A percentile compares a stretch with the other conserved stretches of the same genome.
Conservation (phyloP, 2,797 vertebrate species). For the Peromyscus aztecus region DNA sequence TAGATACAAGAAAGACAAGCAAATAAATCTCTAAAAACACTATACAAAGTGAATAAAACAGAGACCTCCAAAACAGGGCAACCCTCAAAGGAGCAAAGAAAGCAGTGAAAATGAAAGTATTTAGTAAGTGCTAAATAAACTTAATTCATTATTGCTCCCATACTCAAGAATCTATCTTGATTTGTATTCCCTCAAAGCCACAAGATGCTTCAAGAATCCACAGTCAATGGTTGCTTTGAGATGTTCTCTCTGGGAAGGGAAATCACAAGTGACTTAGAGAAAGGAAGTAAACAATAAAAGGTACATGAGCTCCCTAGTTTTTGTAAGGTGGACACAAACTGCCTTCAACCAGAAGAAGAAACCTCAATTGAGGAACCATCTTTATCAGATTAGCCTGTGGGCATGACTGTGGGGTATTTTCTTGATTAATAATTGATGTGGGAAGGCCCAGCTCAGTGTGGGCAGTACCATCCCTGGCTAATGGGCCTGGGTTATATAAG, state of each 20-base stretch:
- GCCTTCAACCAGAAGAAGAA: neutral
- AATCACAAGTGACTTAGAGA: neutral
- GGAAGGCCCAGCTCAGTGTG: neutral
- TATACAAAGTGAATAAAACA: neutral
- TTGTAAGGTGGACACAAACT: neutral
- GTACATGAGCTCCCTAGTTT: neutral
- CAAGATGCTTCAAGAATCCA: conserved; percentile 20
- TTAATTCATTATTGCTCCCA: conserved; percentile 35
- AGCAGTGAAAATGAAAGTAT: neutral
- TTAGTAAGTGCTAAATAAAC: conserved; percentile 29
- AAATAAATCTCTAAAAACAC: neutral
- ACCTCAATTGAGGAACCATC: neutral
- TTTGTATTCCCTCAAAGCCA: conserved; percentile 36
- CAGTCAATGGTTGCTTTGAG: neutral
- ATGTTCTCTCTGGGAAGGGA: neutral
- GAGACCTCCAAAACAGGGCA: neutral
- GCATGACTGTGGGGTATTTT: neutral
- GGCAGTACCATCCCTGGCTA: neutral
- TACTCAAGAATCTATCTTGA: neutral
- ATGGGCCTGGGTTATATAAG: neutral
- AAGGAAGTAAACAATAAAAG: neutral
- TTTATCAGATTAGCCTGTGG: neutral
- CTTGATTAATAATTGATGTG: neutral
- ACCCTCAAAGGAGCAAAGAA: neutral
- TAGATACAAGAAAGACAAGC: conserved; percentile 1